Percentiles rank a stretch among this genome's conserved stretches.
These are phyloP conservation scores for Cantharis flavilabris DNA, from an alignment of 2,888 invertebrate genomes.

Conservation along the genomic window DNA sequence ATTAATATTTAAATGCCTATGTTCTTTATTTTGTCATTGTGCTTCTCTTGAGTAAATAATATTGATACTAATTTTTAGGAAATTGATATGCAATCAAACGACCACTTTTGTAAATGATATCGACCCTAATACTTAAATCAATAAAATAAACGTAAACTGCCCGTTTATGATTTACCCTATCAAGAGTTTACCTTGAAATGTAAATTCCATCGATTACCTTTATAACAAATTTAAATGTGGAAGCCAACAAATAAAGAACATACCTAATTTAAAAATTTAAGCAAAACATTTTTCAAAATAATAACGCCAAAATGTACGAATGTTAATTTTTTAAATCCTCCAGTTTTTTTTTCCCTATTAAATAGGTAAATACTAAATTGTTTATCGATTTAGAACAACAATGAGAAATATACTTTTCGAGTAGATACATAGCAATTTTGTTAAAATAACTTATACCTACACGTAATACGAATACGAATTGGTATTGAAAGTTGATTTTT, in stretches of 20 bases:
- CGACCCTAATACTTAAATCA: background rate
- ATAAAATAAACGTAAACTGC: background rate
- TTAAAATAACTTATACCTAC: background rate
- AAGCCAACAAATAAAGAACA: background rate
- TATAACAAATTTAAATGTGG: background rate
- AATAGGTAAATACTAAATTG: background rate
- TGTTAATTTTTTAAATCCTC: background rate
- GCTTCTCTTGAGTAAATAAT: background rate
- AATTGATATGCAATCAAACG: background rate
- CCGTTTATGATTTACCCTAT: background rate
- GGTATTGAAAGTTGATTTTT: background rate
- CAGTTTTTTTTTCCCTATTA: background rate
- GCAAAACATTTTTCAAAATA: background rate
- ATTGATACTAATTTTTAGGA: background rate
- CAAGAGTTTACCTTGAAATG: background rate
- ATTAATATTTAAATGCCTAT: background rate
- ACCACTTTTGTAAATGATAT: background rate
- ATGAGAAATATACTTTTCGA: background rate
- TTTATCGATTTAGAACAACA: background rate
- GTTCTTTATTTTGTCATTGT: background rate
- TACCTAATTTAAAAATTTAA: background rate
- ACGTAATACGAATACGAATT: background rate
- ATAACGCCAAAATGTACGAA: background rate
- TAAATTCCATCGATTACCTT: background rate
- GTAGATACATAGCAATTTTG: background rate